Conservation (phyloP, 1,140 invertebrate species). For the Philotrypesis tridentata region DNA sequence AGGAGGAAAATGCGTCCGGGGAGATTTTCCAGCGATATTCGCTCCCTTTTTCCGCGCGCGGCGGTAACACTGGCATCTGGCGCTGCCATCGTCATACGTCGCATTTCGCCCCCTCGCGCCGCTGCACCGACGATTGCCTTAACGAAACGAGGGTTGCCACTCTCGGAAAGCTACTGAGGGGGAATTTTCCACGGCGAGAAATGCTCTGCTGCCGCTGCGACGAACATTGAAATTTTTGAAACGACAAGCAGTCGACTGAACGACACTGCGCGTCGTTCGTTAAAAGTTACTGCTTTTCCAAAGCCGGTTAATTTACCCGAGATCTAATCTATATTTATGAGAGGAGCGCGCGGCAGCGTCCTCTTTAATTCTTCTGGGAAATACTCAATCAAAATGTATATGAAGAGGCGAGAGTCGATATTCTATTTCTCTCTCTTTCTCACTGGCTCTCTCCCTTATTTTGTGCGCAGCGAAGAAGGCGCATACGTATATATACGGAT, state of each 20-base stretch:
- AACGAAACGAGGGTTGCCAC: conserved; percentile 53
- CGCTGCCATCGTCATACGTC: conserved; percentile 26
- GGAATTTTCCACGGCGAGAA: conserved; percentile 40
- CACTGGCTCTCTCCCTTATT: background rate
- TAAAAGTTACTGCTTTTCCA: no score
- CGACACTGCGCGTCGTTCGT: background rate
- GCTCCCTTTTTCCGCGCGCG: background rate
- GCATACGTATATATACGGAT: background rate
- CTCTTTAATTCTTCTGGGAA: no score
- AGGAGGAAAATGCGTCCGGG: conserved; percentile 22
- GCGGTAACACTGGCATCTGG: conserved; percentile 29
- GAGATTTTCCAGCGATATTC: conserved; percentile 36
- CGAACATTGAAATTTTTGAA: conserved; percentile 60
- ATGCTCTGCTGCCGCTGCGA: no score
- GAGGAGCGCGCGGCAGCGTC: no score
- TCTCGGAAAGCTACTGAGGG: conserved; percentile 44
- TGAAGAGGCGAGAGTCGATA: background rate
- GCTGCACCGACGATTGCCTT: conserved; percentile 53
- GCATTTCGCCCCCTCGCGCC: background rate
- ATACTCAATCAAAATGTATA: background rate
- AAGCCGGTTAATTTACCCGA: no score
- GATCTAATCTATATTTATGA: no score
- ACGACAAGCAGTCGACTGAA: conserved; percentile 35
- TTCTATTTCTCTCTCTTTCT: no score
- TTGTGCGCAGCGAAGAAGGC: background rate